Conservation (phyloP, 2,797 vertebrate species). For the Eutrigla gurnardus region DNA sequence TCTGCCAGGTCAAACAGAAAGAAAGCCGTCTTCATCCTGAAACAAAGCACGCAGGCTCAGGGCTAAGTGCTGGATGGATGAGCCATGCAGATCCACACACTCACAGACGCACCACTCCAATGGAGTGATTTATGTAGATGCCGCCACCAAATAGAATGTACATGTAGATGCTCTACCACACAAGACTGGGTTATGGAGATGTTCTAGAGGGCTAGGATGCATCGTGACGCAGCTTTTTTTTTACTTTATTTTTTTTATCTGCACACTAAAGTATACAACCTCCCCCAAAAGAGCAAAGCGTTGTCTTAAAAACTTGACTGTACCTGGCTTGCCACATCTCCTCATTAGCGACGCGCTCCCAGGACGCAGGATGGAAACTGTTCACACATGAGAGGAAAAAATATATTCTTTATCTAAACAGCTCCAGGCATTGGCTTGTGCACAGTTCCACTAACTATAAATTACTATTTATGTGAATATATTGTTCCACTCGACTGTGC, state of each 20-base stretch:
- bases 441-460: constrained; percentile 70
- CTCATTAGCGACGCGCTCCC: constrained; percentile 97
- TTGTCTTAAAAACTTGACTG: constrained; percentile 36
- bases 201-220: constrained; percentile 54
- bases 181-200: constrained; percentile 83
- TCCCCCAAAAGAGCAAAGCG: constrained; percentile 19
- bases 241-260: constrained; percentile 55
- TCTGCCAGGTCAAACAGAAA: constrained; percentile 97
- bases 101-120: constrained; percentile 75
- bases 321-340: constrained; percentile 99
- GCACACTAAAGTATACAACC: constrained; percentile 43
- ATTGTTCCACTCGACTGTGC: constrained; percentile 63
- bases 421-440: constrained; percentile 58
- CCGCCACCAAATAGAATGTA: constrained; percentile 72
- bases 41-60: constrained; percentile 75
- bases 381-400: constrained; percentile 32
- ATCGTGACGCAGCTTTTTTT: constrained; percentile 66
- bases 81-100: constrained; percentile 76
- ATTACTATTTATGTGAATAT: constrained; percentile 75
- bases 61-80: constrained; percentile 79
- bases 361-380: constrained; percentile 93
- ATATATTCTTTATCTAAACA: constrained; percentile 46
- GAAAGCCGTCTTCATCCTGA: constrained; percentile 98
- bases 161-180: constrained; percentile 79
- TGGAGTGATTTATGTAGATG: constrained; percentile 84